Evolutionary conservation across 2,888 invertebrate genomes (phyloP).

Genomic region (Gortyna flavago): DNA sequence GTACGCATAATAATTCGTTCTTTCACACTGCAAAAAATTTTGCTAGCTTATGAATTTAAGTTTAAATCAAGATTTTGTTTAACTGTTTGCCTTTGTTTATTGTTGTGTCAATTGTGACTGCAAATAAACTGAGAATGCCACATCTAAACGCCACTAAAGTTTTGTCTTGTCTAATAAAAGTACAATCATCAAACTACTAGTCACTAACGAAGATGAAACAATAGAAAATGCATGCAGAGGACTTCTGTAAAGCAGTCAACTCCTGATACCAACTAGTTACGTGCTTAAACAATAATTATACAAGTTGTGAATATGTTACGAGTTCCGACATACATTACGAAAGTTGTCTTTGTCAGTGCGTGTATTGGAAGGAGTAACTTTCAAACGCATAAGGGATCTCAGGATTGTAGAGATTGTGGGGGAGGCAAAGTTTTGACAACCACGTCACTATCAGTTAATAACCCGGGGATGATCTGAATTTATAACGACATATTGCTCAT

Average conservation of each 20-base stretch:
- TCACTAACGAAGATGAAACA: not conserved
- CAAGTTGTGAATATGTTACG: constrained; percentile 58
- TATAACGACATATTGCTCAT: constrained; percentile 73
- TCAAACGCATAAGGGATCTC: constrained; percentile 85
- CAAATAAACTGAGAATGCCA: not conserved
- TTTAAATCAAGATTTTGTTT: not conserved
- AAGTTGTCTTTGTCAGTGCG: constrained; percentile 77
- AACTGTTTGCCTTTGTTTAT: too few relatives aligned
- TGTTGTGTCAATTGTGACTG: not conserved
- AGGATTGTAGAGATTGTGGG: constrained; percentile 78
- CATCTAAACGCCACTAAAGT: not conserved
- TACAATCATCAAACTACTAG: not conserved
- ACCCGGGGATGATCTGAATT: constrained; percentile 81
- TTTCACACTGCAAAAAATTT: not conserved
- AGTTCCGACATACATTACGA: constrained; percentile 69
- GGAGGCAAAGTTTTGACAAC: constrained; percentile 84
- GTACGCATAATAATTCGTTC: not conserved
- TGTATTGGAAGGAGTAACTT: constrained; percentile 78
- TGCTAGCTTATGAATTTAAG: not conserved
- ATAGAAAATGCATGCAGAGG: constrained; percentile 15
- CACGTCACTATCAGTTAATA: constrained; percentile 88
- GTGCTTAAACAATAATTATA: constrained; percentile 57
- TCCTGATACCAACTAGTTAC: constrained; percentile 49
- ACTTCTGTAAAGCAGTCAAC: constrained; percentile 24
- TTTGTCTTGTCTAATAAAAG: not conserved